phyloP scores from a whole-genome alignment of 2,888 invertebrate genomes.

The Unio pictorum region DNA sequence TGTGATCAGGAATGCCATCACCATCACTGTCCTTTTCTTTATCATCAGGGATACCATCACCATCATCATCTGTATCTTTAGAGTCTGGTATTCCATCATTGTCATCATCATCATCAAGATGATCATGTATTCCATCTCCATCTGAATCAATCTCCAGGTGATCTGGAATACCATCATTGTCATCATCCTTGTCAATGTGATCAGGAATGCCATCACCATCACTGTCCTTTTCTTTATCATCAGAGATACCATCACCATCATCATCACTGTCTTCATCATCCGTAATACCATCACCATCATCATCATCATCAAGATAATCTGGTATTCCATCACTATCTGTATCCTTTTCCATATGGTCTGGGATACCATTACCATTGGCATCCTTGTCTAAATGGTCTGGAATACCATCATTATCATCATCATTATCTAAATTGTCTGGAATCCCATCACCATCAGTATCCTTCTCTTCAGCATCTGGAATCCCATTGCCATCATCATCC shows the following conservation, averaged over 20 bases:
- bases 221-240: conserved; percentile 30
- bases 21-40: conserved; percentile 57
- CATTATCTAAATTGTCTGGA: conserved; percentile 45
- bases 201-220: conserved; percentile 64
- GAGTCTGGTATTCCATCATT: conserved; percentile 63
- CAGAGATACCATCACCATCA: conserved; percentile 50
- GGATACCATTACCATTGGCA: conserved; percentile 52
- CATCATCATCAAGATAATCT: conserved; percentile 49
- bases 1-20: conserved; percentile 54
- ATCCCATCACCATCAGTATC: conserved; percentile 55
- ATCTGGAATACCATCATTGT: conserved; percentile 61
- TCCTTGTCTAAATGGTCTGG: conserved; percentile 57
- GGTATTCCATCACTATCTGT: conserved; percentile 62
- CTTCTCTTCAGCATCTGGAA: conserved; percentile 44
- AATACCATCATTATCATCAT: conserved; percentile 61
- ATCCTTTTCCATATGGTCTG: conserved; percentile 49
- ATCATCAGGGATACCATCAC: conserved; percentile 59
- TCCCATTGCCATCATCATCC: conserved; percentile 55
- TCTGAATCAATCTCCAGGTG: conserved; percentile 42
- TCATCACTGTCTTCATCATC: conserved; percentile 41
- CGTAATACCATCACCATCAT: conserved; percentile 55
- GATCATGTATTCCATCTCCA: conserved; percentile 53
- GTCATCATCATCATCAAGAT: conserved; percentile 47
- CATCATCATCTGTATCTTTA: conserved; percentile 51
- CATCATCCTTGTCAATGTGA: conserved; percentile 49